phyloP scores from a whole-genome alignment of 2,797 vertebrate genomes.

The Ibycter americanus region DNA sequence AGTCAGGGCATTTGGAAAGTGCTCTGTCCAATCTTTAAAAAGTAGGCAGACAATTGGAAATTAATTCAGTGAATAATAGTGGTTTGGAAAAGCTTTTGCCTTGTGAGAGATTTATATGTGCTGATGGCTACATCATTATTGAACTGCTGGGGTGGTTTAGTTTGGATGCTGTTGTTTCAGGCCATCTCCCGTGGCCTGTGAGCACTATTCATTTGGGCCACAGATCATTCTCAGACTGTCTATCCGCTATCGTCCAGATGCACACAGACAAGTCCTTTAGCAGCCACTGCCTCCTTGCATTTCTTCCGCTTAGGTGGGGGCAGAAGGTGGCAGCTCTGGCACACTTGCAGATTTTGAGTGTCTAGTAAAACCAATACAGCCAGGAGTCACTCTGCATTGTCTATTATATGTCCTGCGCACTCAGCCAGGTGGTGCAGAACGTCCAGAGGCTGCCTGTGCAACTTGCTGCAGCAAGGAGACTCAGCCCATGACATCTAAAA shows the following conservation, averaged over 20 bases:
- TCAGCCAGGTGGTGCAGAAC: background rate
- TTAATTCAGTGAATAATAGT: background rate
- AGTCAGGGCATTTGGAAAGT: background rate
- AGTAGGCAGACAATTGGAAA: background rate
- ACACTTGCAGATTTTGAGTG: background rate
- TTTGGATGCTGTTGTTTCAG: background rate
- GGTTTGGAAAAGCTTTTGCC: background rate
- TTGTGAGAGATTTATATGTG: background rate
- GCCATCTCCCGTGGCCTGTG: background rate
- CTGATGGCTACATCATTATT: background rate
- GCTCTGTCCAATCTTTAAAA: background rate
- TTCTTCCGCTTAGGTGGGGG: background rate
- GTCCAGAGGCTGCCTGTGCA: background rate
- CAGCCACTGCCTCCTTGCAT: background rate
- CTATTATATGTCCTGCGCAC: background rate
- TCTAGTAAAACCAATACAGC: background rate
- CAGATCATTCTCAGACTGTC: background rate
- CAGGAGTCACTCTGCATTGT: background rate
- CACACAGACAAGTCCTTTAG: background rate
- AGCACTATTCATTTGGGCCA: background rate
- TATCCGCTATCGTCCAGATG: no score
- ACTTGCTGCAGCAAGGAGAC: background rate
- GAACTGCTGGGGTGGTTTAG: background rate
- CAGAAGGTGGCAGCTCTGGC: background rate
- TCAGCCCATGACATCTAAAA: background rate